phyloP scores from a whole-genome alignment of 2,888 invertebrate genomes.

The Chymomyza caudatula region DNA sequence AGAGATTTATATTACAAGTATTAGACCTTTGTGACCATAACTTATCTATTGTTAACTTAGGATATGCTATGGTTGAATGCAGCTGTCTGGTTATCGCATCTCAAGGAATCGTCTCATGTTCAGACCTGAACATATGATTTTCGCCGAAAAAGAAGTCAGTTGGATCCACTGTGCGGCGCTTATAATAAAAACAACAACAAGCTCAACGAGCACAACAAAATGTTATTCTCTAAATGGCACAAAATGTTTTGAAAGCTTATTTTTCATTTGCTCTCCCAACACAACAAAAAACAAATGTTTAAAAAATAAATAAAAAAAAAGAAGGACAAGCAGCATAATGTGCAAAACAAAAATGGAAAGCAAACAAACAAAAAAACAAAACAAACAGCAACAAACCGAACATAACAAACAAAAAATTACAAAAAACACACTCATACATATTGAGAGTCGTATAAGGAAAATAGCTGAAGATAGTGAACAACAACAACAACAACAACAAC shows the following conservation, averaged over 20 bases:
- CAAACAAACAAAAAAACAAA: slow-evolving; percentile 34
- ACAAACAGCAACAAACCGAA: slow-evolving; percentile 14
- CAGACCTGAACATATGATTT: no score
- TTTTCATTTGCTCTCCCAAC: slow-evolving; percentile 62
- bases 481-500: slow-evolving; percentile 21
- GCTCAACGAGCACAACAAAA: slow-evolving; percentile 36
- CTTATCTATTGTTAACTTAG: no score
- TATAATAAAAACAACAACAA: background rate
- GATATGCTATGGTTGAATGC: no score
- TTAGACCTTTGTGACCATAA: no score
- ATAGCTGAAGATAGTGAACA: background rate
- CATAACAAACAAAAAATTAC: background rate
- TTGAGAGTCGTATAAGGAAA: background rate
- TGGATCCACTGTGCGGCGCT: no score
- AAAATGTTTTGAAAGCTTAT: slow-evolving; percentile 72
- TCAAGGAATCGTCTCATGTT: no score
- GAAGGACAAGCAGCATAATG: slow-evolving; percentile 39
- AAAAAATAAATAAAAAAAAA: slow-evolving; percentile 22
- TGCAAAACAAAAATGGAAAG: slow-evolving; percentile 26
- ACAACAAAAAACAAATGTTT: slow-evolving; percentile 38
- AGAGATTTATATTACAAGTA: no score
- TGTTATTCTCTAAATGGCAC: slow-evolving; percentile 71
- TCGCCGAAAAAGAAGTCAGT: no score
- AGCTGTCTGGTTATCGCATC: no score
- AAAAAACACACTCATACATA: background rate